Conservation (phyloP, 2,113 vertebrate species). For the Peromyscus californicus region DNA sequence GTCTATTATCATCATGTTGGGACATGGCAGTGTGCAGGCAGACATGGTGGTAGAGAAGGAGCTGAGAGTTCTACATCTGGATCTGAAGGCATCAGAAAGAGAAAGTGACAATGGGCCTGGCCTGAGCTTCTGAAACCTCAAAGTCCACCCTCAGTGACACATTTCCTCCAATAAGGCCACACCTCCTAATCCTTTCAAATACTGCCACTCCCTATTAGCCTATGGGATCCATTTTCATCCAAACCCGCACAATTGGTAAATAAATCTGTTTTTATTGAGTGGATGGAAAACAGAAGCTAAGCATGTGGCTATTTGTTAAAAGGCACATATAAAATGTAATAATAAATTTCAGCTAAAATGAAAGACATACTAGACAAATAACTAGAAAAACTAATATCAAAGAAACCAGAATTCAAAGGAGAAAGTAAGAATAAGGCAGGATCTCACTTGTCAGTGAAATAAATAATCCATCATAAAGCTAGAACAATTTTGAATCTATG, state of each 20-base stretch:
- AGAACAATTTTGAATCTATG: slow-evolving; percentile 48
- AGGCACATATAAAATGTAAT: slow-evolving; percentile 33
- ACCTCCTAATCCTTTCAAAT: neutral
- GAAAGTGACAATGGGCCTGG: neutral
- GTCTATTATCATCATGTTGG: neutral
- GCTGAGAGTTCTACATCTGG: neutral
- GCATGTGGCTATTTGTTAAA: neutral
- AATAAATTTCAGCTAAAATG: slow-evolving; percentile 19
- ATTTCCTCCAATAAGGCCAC: neutral
- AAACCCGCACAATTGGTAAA: neutral
- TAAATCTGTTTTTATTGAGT: slow-evolving; percentile 13
- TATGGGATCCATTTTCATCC: neutral
- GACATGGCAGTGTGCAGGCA: neutral
- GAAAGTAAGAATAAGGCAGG: slow-evolving; percentile 39
- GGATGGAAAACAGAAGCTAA: slow-evolving; percentile 54
- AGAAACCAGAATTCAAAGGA: slow-evolving; percentile 48
- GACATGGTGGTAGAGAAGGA: neutral
- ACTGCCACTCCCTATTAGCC: neutral
- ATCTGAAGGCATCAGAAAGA: neutral
- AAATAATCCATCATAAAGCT: neutral
- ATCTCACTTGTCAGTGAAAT: slow-evolving; percentile 19
- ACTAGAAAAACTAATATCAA: slow-evolving; percentile 28
- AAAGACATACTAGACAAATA: slow-evolving; percentile 37
- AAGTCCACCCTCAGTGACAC: neutral
- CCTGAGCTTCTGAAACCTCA: neutral